These are phyloP conservation scores for Orchestia grillus DNA, from an alignment of 1,140 invertebrate species.

Conservation along the genomic window DNA sequence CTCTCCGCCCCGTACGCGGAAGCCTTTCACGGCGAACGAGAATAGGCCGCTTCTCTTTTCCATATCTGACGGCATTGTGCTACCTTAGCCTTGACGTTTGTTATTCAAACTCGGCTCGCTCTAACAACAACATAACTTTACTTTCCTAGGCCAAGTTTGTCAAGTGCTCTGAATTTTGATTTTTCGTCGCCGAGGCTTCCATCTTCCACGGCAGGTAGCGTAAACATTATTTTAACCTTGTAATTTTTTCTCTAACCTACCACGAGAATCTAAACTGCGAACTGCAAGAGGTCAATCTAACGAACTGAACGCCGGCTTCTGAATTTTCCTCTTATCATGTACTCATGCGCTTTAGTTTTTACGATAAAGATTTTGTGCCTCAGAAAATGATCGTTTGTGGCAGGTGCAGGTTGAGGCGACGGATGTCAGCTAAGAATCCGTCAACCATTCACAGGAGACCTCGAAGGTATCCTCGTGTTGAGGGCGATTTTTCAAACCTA, in stretches of 20 bases:
- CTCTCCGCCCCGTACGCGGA: neutral
- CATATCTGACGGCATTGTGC: neutral
- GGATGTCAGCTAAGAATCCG: too few relatives aligned
- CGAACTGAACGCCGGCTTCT: too few relatives aligned
- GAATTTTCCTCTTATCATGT: too few relatives aligned
- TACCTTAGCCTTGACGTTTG: neutral
- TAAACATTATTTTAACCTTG: neutral
- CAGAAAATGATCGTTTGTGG: too few relatives aligned
- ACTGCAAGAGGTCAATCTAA: too few relatives aligned
- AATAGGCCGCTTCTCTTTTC: constrained; percentile 2
- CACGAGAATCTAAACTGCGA: neutral
- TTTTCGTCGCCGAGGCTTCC: neutral
- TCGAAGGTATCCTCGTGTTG: too few relatives aligned
- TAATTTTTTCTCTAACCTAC: neutral
- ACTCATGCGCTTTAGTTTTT: too few relatives aligned
- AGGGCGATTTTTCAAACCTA: too few relatives aligned
- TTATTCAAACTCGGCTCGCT: neutral
- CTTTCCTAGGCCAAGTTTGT: neutral
- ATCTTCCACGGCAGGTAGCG: neutral
- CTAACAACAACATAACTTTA: constrained; percentile 25
- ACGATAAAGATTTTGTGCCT: too few relatives aligned
- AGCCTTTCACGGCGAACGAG: neutral
- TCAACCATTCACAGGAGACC: too few relatives aligned
- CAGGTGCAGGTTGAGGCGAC: too few relatives aligned
- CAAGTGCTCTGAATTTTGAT: neutral